Evolutionary conservation across 2,888 invertebrate species (phyloP).

Genomic region (Drosophila eohydei): DNA sequence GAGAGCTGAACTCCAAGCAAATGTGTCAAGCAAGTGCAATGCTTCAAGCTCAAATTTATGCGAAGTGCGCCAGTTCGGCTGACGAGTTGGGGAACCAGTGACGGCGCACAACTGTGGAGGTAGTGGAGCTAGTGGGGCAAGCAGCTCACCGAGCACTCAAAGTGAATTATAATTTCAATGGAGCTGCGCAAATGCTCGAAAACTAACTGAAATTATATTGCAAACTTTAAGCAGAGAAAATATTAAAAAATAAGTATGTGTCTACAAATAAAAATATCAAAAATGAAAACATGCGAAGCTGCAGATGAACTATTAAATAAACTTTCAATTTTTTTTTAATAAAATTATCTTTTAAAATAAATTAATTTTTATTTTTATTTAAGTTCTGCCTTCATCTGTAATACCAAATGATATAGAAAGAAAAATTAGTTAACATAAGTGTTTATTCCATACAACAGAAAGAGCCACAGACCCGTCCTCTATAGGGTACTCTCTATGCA

Average conservation of each 20-base stretch:
- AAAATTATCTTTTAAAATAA: too few relatives aligned
- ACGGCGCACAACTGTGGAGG: background rate
- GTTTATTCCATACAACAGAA: too few relatives aligned
- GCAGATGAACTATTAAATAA: background rate
- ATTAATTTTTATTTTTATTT: background rate
- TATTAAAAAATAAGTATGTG: background rate
- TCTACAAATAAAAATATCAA: background rate
- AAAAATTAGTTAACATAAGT: too few relatives aligned
- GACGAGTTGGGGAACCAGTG: slow-evolving; percentile 1
- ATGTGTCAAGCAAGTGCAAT: slow-evolving; percentile 76
- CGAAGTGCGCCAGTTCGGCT: slow-evolving; percentile 64
- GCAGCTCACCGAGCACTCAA: slow-evolving; percentile 23
- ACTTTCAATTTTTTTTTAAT: background rate
- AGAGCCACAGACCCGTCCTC: background rate
- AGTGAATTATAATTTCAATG: slow-evolving; percentile 60
- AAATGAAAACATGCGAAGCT: background rate
- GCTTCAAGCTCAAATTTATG: slow-evolving; percentile 74
- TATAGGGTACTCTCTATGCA: slow-evolving; percentile 15
- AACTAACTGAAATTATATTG: slow-evolving; percentile 37
- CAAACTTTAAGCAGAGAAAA: slow-evolving; percentile 22
- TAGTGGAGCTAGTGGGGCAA: background rate
- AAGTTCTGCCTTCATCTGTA: background rate
- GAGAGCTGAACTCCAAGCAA: slow-evolving; percentile 48
- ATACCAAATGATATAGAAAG: background rate
- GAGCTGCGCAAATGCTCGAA: slow-evolving; percentile 38